Conservation (phyloP, 1,140 invertebrate species). For the Danaus melanippus region DNA sequence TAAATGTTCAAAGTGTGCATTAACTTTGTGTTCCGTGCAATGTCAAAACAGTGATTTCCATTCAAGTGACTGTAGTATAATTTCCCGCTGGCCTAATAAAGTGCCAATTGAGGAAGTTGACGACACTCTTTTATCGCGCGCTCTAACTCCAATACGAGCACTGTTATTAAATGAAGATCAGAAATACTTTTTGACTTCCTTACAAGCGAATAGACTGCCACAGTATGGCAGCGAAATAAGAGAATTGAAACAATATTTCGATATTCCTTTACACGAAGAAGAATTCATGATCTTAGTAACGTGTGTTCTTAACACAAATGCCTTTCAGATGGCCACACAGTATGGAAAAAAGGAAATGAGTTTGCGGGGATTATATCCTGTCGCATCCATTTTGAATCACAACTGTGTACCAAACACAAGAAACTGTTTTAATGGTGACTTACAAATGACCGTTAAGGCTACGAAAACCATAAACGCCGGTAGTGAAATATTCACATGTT, state of each 20-base stretch:
- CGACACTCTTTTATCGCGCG: slow-evolving; percentile 64
- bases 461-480: slow-evolving; percentile 76
- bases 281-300: slow-evolving; percentile 75
- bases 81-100: slow-evolving; percentile 71
- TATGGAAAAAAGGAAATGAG: slow-evolving; percentile 70
- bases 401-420: slow-evolving; percentile 82
- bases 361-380: slow-evolving; percentile 80
- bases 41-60: slow-evolving; percentile 74
- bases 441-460: slow-evolving; percentile 76
- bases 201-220: slow-evolving; percentile 73
- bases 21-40: slow-evolving; percentile 73
- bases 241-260: slow-evolving; percentile 73
- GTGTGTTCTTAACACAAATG: slow-evolving; percentile 80
- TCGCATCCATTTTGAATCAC: slow-evolving; percentile 83
- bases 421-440: slow-evolving; percentile 75
- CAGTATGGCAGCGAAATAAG: slow-evolving; percentile 74
- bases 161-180: slow-evolving; percentile 72
- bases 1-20: slow-evolving; percentile 73
- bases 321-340: slow-evolving; percentile 76
- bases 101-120: slow-evolving; percentile 64
- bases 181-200: slow-evolving; percentile 69
- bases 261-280: slow-evolving; percentile 73
- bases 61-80: slow-evolving; percentile 73
- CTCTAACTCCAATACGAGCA: slow-evolving; percentile 75
- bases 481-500: slow-evolving; percentile 81